A percentile compares a stretch with the other conserved stretches of the same genome.
phyloP scores from a whole-genome alignment of 2,113 vertebrate genomes.

The Tragelaphus imberbis region DNA sequence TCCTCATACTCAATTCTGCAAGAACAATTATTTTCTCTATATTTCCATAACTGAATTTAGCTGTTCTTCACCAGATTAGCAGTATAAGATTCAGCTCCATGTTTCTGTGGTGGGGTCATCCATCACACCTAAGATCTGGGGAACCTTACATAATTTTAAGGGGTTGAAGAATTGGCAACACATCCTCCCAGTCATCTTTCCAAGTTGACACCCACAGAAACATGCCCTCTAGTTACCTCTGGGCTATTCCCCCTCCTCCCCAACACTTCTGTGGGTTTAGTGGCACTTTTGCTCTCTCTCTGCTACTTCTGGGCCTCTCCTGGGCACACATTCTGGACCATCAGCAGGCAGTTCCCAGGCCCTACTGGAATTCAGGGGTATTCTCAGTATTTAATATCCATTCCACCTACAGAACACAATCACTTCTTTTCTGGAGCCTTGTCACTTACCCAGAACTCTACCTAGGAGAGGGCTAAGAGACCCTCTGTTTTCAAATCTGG shows the following conservation, averaged over 20 bases:
- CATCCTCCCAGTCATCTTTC: background rate
- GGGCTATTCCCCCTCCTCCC: background rate
- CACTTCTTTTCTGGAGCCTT: background rate
- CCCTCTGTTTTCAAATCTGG: background rate
- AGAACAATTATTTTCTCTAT: background rate
- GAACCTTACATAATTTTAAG: background rate
- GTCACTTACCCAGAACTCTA: background rate
- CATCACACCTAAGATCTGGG: background rate
- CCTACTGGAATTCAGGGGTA: background rate
- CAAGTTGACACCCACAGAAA: background rate
- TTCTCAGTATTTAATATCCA: background rate
- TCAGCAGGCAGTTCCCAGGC: background rate
- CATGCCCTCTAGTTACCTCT: background rate
- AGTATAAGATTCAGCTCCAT: background rate
- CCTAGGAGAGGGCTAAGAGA: background rate
- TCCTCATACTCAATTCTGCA: background rate
- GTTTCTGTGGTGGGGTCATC: background rate
- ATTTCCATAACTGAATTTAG: background rate
- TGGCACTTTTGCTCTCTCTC: background rate
- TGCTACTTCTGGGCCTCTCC: background rate
- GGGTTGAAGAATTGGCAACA: background rate
- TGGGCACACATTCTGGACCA: background rate
- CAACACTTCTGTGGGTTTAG: background rate
- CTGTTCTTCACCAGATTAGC: background rate
- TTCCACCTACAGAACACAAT: background rate